Evolutionary conservation across 2,113 vertebrate species (phyloP), one percentile per base, ranked within the genome.

Genomic region (Pithys albifrons): DNA sequence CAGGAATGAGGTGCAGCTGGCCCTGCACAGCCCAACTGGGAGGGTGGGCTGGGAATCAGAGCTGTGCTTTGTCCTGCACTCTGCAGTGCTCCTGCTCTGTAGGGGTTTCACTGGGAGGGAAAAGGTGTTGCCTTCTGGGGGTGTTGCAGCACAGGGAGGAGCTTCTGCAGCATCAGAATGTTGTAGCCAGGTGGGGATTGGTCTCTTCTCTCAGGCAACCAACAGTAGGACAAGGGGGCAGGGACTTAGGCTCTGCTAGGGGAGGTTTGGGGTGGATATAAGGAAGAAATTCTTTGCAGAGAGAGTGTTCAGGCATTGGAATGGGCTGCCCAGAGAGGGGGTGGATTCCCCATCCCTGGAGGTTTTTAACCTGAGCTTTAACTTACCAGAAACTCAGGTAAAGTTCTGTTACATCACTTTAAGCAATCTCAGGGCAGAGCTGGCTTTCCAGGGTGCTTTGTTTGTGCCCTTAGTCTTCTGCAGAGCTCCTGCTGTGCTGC

Each of bases 31-130:
- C 12, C 1, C 0, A 52, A 18, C 10, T 4, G 41, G 16, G 16
- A 28, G 37, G 1, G n/a, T 24, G 12, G 2, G 7, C 52, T 57
- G 61, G 61, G 41, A n/a, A 4, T 35, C 37, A 9, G 54, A 14
- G 2, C 72, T 64, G 55, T 3, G 0, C 19, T 86, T 48, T 1
- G 57, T 62, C 59, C 46, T 25, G 0, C 1, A 0, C 24, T 29
- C 86, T 46, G 76, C 65, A 37, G 24, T 5, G 29, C 52, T 73
- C 0, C 1, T 59, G 28, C 19, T 78, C 45, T 28, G 19, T 7
- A 2, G 4, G 33, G n/a, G 19, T 79, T 78, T 62, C 39, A 7
- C 19, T 0, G 11, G 46, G 27, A 45, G 35, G 9, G 8, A 28
- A 55, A 29, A 33, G 28, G 13, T 59, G 10, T 7, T 80, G 37